Evolutionary conservation across 2,888 invertebrate genomes (phyloP), one percentile per base, ranked within the genome.

Genomic region (Unio delphinus): DNA sequence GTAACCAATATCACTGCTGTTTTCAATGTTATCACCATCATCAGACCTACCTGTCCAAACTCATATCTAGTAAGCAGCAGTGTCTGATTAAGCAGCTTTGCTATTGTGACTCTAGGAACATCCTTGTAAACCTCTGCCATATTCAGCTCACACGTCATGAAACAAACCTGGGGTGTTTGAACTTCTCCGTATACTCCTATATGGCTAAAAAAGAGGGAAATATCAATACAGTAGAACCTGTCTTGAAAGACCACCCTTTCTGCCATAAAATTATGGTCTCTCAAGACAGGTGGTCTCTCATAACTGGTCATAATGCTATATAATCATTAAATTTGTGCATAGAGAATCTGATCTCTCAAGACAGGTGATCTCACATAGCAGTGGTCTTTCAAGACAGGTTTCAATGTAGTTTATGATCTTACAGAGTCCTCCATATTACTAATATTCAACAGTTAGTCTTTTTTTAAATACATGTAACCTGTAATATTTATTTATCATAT

Each of bases 41-140:
- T 30, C 28, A 61, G 54, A 60, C 74, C 63, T 64, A 86, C 86
- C 80, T 83, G 58, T 70, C 81, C 87, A 87, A 87, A 89, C 56
- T 83, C 70, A 76, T 84, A 90, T 26, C 69, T 70, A 45, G 89
- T 82, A 0, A 81, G 76, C n/a, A 90, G 75, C 7, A 86, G 78
- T 7, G 89, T 87, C 75, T 89, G 86, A 76, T 89, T 90, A 73
- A 84, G 73, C 20, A 90, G 78, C 20, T 76, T 78, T 30, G 87
- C 86, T 20, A 77, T 78, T 65, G 83, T 83, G 58, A 73, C 68
- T 54, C 81, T 78, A 7, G 87, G 84, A 7, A 89, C 87, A 45
- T 80, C 83, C 18, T 86, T 72, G 74, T 86, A 90, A 7, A 89
- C 86, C 57, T 84, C 83, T 2, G 80, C 79, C 73, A 88, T 76